phyloP scores from a whole-genome alignment of 2,797 vertebrate genomes.

The Lutjanus campechanus region DNA sequence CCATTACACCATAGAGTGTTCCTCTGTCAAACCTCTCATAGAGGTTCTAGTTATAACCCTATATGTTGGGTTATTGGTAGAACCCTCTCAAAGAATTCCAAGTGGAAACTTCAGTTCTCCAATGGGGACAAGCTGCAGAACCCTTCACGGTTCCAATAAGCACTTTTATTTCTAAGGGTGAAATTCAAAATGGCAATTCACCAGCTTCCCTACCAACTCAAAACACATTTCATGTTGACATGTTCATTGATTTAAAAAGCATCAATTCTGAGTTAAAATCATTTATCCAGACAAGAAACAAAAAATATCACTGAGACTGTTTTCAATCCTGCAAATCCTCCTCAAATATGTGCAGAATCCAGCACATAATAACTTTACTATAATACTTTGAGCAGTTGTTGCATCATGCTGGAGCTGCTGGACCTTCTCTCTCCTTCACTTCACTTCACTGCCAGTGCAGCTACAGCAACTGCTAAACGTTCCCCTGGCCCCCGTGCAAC shows the following conservation, averaged over 20 bases:
- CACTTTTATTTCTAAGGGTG: too few relatives aligned
- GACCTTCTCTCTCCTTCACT: conserved; percentile 30
- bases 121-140: too few relatives aligned
- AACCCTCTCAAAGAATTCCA: too few relatives aligned
- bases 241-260: background rate
- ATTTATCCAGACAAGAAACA: background rate
- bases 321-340: conserved; percentile 23
- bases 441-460: conserved; percentile 61
- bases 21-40: too few relatives aligned
- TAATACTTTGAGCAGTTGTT: conserved; percentile 61
- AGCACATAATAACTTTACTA: conserved; percentile 56
- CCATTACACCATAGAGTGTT: too few relatives aligned
- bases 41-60: too few relatives aligned
- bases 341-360: conserved; percentile 32
- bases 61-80: too few relatives aligned
- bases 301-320: conserved; percentile 9
- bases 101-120: too few relatives aligned
- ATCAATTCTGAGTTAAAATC: background rate
- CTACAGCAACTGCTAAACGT: conserved; percentile 80
- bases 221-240: background rate
- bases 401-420: conserved; percentile 60
- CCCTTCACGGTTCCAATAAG: too few relatives aligned
- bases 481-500: conserved; percentile 68
- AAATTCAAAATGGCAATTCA: background rate
- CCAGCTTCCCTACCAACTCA: background rate